phyloP scores from a whole-genome alignment of 1,140 invertebrate species.

The Ceratoteleas bidentatus region DNA sequence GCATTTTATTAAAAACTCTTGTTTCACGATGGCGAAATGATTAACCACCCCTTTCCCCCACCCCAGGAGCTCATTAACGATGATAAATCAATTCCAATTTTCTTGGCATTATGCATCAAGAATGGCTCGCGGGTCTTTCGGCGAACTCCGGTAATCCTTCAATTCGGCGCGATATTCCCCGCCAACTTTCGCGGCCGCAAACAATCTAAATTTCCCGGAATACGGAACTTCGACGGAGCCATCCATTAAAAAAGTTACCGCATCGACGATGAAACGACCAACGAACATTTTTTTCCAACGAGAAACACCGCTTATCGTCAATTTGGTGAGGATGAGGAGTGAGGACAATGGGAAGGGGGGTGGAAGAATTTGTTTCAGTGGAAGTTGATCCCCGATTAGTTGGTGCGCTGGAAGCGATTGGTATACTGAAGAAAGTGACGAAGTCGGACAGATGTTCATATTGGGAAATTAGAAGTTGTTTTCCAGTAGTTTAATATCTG shows the following conservation, averaged over 20 bases:
- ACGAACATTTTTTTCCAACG: slow-evolving; percentile 16
- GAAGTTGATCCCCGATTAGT: too few species aligned
- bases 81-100: slow-evolving; percentile 31
- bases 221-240: slow-evolving; percentile 28
- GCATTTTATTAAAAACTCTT: too few species aligned
- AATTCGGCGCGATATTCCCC: slow-evolving; percentile 26
- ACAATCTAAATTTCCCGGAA: slow-evolving; percentile 49
- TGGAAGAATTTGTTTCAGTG: too few species aligned
- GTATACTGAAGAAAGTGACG: too few species aligned
- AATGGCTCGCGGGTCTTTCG: slow-evolving; percentile 37
- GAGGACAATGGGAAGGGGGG: too few species aligned
- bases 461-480: too few species aligned
- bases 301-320: background rate
- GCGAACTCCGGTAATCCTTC: slow-evolving; percentile 43
- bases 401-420: too few species aligned
- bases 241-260: slow-evolving; percentile 41
- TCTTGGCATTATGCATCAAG: slow-evolving; percentile 28
- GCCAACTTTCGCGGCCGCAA: slow-evolving; percentile 43
- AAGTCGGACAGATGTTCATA: too few species aligned
- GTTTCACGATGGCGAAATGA: too few species aligned
- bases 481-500: too few species aligned
- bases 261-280: slow-evolving; percentile 30
- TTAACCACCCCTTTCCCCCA: too few species aligned
- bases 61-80: slow-evolving; percentile 18
- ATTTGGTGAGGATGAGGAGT: too few species aligned